Percentiles rank a stretch among this genome's conserved stretches.
phyloP scores from a whole-genome alignment of 2,113 vertebrate species.

The Cynoglossus semilaevis region DNA sequence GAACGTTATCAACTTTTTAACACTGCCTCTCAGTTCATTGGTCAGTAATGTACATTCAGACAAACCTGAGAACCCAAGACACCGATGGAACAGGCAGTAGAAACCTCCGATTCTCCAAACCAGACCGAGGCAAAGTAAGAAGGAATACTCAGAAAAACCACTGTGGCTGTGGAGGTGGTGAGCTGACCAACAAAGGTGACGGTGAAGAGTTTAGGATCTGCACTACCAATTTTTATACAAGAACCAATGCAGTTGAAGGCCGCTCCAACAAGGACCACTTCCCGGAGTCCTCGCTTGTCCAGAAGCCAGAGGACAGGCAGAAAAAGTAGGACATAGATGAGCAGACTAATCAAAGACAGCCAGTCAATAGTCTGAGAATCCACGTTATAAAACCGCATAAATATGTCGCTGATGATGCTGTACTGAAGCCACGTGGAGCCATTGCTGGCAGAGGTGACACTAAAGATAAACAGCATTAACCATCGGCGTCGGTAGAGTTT shows the following conservation, averaged over 20 bases:
- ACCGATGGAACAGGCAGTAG: slow-evolving; percentile 85
- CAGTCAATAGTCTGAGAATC: slow-evolving; percentile 83
- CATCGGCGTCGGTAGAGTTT: slow-evolving; percentile 81
- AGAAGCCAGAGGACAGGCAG: slow-evolving; percentile 82
- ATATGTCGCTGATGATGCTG: slow-evolving; percentile 82
- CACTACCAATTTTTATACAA: slow-evolving; percentile 87
- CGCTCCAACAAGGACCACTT: slow-evolving; percentile 79
- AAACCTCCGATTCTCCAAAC: slow-evolving; percentile 84
- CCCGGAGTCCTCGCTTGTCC: slow-evolving; percentile 78
- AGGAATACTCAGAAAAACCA: slow-evolving; percentile 87
- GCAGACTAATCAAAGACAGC: slow-evolving; percentile 86
- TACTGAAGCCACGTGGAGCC: slow-evolving; percentile 91
- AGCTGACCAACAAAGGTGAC: slow-evolving; percentile 83
- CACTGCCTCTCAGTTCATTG: no score
- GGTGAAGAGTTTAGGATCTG: slow-evolving; percentile 75
- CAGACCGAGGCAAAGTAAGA: slow-evolving; percentile 84
- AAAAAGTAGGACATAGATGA: slow-evolving; percentile 83
- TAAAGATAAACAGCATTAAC: slow-evolving; percentile 83
- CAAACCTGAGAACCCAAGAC: slow-evolving; percentile 91
- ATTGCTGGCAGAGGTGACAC: slow-evolving; percentile 85
- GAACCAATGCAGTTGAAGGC: slow-evolving; percentile 86
- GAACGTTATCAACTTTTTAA: no score
- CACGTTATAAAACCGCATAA: slow-evolving; percentile 80
- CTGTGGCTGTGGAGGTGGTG: slow-evolving; percentile 81
- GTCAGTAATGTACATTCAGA: not conserved